Evolutionary conservation across 2,888 invertebrate species (phyloP).

Genomic region (Spicauda simplicius): DNA sequence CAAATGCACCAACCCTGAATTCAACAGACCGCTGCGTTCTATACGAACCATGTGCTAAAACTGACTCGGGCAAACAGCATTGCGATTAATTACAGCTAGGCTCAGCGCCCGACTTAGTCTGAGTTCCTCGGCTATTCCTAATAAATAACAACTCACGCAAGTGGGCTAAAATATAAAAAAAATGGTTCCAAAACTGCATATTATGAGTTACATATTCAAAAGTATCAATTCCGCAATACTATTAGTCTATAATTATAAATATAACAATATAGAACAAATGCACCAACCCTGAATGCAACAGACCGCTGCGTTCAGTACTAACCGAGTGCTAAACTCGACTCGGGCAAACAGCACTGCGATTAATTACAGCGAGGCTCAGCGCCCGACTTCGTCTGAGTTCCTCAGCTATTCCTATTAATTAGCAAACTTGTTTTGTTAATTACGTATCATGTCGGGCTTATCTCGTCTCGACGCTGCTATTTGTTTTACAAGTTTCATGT

Average conservation of each 20-base stretch:
- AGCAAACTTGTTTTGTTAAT: constrained; percentile 36
- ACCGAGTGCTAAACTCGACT: constrained; percentile 17
- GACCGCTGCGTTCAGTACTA: constrained; percentile 13
- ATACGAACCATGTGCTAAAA: constrained; percentile 7
- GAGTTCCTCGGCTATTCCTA: constrained; percentile 32
- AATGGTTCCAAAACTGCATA: too few species aligned
- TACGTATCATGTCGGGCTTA: constrained; percentile 35
- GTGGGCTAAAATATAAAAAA: too few species aligned
- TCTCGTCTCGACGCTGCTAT: constrained; percentile 14
- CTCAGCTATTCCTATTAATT: constrained; percentile 37
- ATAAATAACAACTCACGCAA: too few species aligned
- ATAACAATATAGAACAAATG: not conserved
- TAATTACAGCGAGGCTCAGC: constrained; percentile 20
- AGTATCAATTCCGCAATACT: too few species aligned
- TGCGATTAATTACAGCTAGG: constrained; percentile 23
- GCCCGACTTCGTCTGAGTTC: constrained; percentile 20
- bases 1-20: constrained; percentile 6
- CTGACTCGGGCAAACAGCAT: constrained; percentile 15
- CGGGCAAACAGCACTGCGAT: constrained; percentile 22
- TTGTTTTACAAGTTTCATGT: constrained; percentile 23
- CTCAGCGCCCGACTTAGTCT: constrained; percentile 11
- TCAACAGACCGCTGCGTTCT: constrained; percentile 5
- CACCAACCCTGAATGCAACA: constrained; percentile 12
- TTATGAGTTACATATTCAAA: too few species aligned
- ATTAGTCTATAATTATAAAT: too few species aligned